Evolutionary conservation across 2,888 invertebrate species (phyloP), one percentile per base, ranked within the genome.

Genomic region (Eilema griseolum): DNA sequence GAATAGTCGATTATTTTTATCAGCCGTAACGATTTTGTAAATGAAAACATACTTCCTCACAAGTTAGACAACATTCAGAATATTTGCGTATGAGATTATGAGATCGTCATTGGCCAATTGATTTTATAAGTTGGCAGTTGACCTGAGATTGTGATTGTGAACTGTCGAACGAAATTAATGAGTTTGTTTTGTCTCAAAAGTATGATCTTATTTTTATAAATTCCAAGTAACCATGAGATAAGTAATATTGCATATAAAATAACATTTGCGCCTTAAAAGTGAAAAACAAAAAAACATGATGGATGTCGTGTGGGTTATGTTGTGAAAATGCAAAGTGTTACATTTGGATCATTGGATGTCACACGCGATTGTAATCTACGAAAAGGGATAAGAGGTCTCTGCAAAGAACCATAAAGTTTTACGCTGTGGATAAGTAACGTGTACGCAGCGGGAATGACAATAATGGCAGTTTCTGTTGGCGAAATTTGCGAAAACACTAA

Each of bases 401-500:
- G 69, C 82, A 83, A 86, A 85, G 86, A 87, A 84, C 85, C 84
- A 76, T 83, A 83, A 81, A 75, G 83, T 88, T 92, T 66, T 92
- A 92, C 84, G 79, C 81, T 84, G 83, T 85, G 89, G 89, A 89
- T 91, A 89, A 84, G 92, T 91, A 92, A 88, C 89, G 92, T 94
- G 93, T 89, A 95, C 93, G 93, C 92, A 93, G 94, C 94, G 93
- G 95, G 95, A 96, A 96, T 96, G 96, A 96, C 96, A 96, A 96
- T 96, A 93, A 98, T 98, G 98, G 98, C 98, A 95, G 97, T 98
- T 92, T 97, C 97, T 89, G 97, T 98, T 92, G 97, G 97, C 92
- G 98, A 98, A 96, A 98, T 99, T 94, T 98, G 97, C 96, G 99
- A 99, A 95, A 99, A 99, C 95, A 98, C 99, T 73, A 98, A 98